phyloP scores from a whole-genome alignment of 2,797 vertebrate species.

The Spinus olivaceus region DNA sequence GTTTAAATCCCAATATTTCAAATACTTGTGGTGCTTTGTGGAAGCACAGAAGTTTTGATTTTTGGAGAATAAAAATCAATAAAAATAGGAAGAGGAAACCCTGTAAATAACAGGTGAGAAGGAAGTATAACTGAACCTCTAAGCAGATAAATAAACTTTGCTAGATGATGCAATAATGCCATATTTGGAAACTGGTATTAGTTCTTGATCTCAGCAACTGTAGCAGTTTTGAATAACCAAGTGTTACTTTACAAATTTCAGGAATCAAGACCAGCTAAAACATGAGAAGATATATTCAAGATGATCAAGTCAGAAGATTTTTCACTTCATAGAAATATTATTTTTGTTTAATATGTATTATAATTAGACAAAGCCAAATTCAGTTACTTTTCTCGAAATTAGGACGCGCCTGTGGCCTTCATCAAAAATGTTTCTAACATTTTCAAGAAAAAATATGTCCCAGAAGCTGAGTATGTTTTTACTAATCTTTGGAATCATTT shows the following conservation, averaged over 20 bases:
- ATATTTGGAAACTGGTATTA: not conserved
- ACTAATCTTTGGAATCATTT: conserved; percentile 90
- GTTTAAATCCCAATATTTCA: not conserved
- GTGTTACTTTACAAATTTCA: conserved; percentile 50
- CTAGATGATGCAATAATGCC: not conserved
- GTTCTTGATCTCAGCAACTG: not conserved
- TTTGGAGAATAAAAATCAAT: not conserved
- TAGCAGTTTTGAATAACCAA: conserved; percentile 16
- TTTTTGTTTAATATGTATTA: conserved; percentile 38
- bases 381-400: not conserved
- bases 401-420: not conserved
- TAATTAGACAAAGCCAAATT: conserved; percentile 2
- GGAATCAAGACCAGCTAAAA: conserved; percentile 25
- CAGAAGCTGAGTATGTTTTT: conserved; percentile 93
- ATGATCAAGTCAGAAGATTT: conserved; percentile 51
- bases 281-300: conserved; percentile 37
- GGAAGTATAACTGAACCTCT: not conserved
- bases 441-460: conserved; percentile 93
- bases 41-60: not conserved
- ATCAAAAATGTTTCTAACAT: conserved; percentile 85
- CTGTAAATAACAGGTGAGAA: not conserved
- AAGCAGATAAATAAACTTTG: not conserved
- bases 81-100: not conserved
- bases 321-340: not conserved
- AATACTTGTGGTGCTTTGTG: not conserved